Percentiles rank a stretch among this genome's conserved stretches.
Conservation (phyloP, 2,888 invertebrate species). For the Empis livida region DNA sequence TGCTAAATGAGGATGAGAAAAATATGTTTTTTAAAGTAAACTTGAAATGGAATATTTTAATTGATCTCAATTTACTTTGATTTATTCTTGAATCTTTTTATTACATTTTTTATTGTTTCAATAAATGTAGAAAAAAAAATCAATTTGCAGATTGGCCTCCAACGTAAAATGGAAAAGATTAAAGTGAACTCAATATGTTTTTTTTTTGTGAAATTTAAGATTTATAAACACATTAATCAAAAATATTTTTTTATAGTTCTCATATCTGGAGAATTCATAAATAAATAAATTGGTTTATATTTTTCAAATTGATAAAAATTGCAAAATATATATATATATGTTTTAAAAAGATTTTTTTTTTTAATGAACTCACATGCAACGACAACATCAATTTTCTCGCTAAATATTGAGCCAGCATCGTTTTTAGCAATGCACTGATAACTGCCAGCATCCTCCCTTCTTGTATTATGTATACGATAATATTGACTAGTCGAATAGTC, state of each 20-base stretch:
- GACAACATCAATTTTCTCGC: slow-evolving; percentile 75
- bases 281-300: too few species aligned
- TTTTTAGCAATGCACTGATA: slow-evolving; percentile 90
- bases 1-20: neutral
- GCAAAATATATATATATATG: slow-evolving; percentile 3
- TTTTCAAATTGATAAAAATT: neutral
- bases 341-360: too few species aligned
- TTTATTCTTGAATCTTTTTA: slow-evolving; percentile 5
- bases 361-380: slow-evolving; percentile 73
- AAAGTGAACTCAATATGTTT: too few species aligned
- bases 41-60: slow-evolving; percentile 2
- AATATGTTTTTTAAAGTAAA: neutral
- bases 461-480: slow-evolving; percentile 70
- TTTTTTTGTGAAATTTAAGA: too few species aligned
- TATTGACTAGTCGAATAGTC: slow-evolving; percentile 73
- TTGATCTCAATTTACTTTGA: slow-evolving; percentile 8
- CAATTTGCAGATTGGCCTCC: too few species aligned
- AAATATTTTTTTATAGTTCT: too few species aligned
- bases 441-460: slow-evolving; percentile 71
- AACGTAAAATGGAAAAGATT: too few species aligned
- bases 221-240: too few species aligned
- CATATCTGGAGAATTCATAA: too few species aligned
- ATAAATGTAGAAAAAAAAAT: too few species aligned
- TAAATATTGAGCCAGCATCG: slow-evolving; percentile 82
- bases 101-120: neutral